Evolutionary conservation across 2,113 vertebrate species (phyloP), one percentile per base, ranked within the genome.

Genomic region (Sorex araneus): DNA sequence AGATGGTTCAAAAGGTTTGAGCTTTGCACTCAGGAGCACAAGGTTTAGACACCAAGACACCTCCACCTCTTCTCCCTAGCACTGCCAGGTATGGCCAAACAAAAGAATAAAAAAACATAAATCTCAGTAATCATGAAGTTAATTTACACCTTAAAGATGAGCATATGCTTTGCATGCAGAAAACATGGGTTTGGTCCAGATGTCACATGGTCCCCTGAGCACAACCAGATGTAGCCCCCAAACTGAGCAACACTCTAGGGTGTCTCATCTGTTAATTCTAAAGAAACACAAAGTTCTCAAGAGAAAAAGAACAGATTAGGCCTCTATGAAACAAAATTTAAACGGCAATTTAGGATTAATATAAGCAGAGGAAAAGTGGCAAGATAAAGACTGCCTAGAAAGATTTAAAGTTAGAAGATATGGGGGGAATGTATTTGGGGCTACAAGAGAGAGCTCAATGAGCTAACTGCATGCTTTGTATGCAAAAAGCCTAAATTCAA

Each of bases 221-320:
- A 60, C 21, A 60, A 60, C 57, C 18, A 60, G 57, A 60, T 60
- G 57, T 60, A 60, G 57, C 57, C 57, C 18, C 57, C 57, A 60
- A 94, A 94, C 36, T 84, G 45, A 91, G 23, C 79, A 93, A 89
- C 60, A 69, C 28, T 80, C 69, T 60, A 89, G n/a, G 13, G 34
- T 90, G 9, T 78, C 82, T 95, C 64, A 90, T 66, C 90, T 86
- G 71, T 94, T 93, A 85, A 94, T 95, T 87, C 12, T 89, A 10
- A 95, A 86, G 50, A 15, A 94, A 89, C 40, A 80, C 0, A 36
- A 94, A 94, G 28, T 79, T 69, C 36, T 87, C 69, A 81, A 27
- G 74, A 95, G 93, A n/a, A 63, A 88, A 94, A 94, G 90, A 70
- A 50, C 84, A 90, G 19, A 50, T 93, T 95, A 92, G 28, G 43